A percentile compares a stretch with the other conserved stretches of the same genome.
These are phyloP conservation scores for Diadophis punctatus DNA, from an alignment of 2,113 vertebrate species.

Conservation along the genomic window DNA sequence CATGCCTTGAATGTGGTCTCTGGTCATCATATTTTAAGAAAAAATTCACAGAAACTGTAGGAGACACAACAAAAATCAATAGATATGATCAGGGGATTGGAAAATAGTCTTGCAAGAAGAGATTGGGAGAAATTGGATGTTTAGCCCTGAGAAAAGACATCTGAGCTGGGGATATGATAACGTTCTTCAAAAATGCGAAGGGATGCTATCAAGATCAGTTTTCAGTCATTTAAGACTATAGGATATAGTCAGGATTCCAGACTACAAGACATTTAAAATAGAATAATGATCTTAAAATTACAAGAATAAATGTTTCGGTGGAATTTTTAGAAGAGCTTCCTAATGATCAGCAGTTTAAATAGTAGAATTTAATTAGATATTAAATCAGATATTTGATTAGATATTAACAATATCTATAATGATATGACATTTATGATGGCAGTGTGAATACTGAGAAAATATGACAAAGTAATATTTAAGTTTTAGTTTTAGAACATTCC, in stretches of 20 bases:
- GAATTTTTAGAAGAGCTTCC: background rate
- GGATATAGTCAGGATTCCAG: background rate
- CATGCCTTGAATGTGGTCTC: background rate
- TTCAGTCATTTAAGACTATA: background rate
- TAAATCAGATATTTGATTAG: background rate
- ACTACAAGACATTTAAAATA: background rate
- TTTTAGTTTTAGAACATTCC: background rate
- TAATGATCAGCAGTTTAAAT: background rate
- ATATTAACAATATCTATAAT: background rate
- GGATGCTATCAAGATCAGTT: background rate
- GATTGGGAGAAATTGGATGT: background rate
- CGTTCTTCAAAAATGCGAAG: background rate
- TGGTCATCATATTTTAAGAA: background rate
- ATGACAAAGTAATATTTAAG: background rate
- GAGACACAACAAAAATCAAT: background rate
- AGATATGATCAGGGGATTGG: background rate
- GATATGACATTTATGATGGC: background rate
- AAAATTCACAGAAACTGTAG: background rate
- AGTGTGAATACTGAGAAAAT: background rate
- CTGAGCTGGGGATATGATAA: background rate
- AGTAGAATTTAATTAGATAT: background rate
- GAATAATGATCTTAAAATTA: background rate
- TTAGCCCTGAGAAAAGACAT: background rate
- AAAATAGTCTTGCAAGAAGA: background rate
- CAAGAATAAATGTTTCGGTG: background rate